phyloP scores from a whole-genome alignment of 2,797 vertebrate species.

The Arctocebus calabarensis region DNA sequence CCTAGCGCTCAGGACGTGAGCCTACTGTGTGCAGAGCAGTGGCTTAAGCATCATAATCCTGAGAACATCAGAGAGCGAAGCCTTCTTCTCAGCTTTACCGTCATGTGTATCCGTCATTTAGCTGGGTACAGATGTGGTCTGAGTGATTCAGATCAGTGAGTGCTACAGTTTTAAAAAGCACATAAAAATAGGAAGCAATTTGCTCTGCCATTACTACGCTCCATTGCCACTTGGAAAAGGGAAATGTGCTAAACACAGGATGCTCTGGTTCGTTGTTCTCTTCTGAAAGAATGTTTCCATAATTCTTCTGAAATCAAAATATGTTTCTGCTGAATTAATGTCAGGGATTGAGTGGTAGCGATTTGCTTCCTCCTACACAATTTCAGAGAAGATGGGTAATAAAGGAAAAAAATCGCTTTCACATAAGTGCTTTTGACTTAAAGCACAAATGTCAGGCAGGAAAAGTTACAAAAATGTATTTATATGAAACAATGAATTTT shows the following conservation, averaged over 20 bases:
- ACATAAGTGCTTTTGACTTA: slow-evolving; percentile 45
- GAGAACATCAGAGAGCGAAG: slow-evolving; percentile 4
- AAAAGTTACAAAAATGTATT: slow-evolving; percentile 35
- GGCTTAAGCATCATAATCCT: background rate
- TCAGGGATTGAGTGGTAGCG: slow-evolving; percentile 36
- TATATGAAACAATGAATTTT: slow-evolving; percentile 44
- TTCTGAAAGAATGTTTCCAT: slow-evolving; percentile 58
- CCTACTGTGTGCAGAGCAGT: background rate
- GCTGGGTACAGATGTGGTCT: background rate
- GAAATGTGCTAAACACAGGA: slow-evolving; percentile 55
- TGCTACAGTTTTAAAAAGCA: slow-evolving; percentile 58
- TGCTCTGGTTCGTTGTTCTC: slow-evolving; percentile 55
- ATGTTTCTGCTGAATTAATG: slow-evolving; percentile 49
- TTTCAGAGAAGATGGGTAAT: slow-evolving; percentile 21
- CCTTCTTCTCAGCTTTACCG: background rate
- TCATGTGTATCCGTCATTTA: background rate
- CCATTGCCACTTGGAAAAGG: slow-evolving; percentile 28
- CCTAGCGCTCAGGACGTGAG: background rate
- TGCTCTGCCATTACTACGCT: background rate
- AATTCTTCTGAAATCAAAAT: slow-evolving; percentile 74
- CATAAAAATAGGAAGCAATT: slow-evolving; percentile 62
- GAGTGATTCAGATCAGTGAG: slow-evolving; percentile 4
- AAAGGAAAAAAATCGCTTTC: background rate
- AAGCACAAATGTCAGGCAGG: slow-evolving; percentile 18
- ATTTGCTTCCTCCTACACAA: slow-evolving; percentile 28